phyloP scores from a whole-genome alignment of 2,888 invertebrate genomes.

The Thecocarcelia acutangulata region DNA sequence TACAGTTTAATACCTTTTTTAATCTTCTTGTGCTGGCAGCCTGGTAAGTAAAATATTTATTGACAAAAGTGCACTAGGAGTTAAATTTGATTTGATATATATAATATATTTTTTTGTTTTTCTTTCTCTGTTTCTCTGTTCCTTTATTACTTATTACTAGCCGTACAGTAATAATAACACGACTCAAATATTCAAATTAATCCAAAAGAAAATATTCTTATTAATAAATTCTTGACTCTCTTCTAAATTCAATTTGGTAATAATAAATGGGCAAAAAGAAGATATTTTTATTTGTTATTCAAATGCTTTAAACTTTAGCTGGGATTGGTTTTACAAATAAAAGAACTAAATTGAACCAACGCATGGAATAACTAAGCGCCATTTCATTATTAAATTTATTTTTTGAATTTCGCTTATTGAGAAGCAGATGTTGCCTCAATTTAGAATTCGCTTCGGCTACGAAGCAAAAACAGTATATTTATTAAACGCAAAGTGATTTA shows the following conservation, averaged over 20 bases:
- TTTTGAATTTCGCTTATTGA: no score
- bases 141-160: not conserved
- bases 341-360: not conserved
- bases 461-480: no score
- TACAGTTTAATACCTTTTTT: slow-evolving; percentile 54
- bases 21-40: slow-evolving; percentile 54
- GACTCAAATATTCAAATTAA: slow-evolving; percentile 40
- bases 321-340: not conserved
- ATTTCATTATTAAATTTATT: no score
- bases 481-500: no score
- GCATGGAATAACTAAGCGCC: no score
- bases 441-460: no score
- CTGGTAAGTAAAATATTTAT: slow-evolving; percentile 57
- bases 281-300: slow-evolving; percentile 24
- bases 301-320: not conserved
- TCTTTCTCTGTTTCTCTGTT: not conserved
- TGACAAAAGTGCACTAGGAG: not conserved
- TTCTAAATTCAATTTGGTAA: slow-evolving; percentile 24
- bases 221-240: slow-evolving; percentile 43
- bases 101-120: not conserved
- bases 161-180: not conserved
- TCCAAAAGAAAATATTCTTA: slow-evolving; percentile 15
- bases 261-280: slow-evolving; percentile 41
- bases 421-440: no score
- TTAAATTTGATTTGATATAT: not conserved